These are phyloP conservation scores for Anthophora plumipes DNA, from an alignment of 2,888 invertebrate genomes.

Conservation along the genomic window DNA sequence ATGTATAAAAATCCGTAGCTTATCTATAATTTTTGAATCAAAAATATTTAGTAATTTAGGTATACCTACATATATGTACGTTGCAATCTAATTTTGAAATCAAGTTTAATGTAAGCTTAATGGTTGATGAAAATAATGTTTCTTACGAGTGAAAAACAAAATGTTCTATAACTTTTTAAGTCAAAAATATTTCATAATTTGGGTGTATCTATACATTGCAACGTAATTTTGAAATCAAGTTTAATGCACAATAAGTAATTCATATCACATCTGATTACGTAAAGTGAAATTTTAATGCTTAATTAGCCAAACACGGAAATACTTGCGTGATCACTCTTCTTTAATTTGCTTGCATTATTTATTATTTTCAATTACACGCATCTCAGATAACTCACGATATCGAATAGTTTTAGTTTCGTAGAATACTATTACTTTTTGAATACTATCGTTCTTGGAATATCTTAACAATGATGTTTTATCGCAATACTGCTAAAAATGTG, in stretches of 20 bases:
- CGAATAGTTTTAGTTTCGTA: neutral
- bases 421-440: constrained; percentile 18
- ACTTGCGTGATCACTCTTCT: neutral
- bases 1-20: too few relatives aligned
- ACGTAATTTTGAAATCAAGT: neutral
- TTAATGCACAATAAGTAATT: constrained; percentile 25
- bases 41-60: neutral
- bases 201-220: too few relatives aligned
- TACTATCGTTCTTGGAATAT: neutral
- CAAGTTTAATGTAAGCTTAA: too few relatives aligned
- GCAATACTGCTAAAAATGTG: too few relatives aligned
- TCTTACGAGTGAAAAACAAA: too few relatives aligned
- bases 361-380: constrained; percentile 21
- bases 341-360: constrained; percentile 3
- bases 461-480: constrained; percentile 29
- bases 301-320: constrained; percentile 20
- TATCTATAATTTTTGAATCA: neutral
- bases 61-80: too few relatives aligned
- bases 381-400: neutral
- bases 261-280: neutral
- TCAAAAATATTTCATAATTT: neutral
- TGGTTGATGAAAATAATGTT: too few relatives aligned
- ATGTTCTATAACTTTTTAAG: neutral
- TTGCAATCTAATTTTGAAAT: neutral
- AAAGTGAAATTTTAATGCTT: constrained; percentile 35